Evolutionary conservation across 2,888 invertebrate genomes (phyloP), one percentile per base, ranked within the genome.

Genomic region (Meta bourneti): DNA sequence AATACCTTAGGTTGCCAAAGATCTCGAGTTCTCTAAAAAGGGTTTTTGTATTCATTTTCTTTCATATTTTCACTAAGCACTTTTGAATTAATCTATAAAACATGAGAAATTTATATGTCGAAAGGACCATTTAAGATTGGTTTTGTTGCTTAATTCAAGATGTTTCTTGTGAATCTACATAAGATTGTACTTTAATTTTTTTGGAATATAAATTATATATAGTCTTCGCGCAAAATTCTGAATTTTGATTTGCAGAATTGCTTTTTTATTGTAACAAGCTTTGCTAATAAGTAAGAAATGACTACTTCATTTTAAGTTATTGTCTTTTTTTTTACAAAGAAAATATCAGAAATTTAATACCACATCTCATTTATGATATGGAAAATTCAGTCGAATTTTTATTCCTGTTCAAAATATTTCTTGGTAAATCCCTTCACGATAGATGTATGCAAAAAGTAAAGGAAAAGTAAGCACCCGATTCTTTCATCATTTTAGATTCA

Each of bases 401-500:
- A 52, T 77, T 77, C 51, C 52, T 77, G 19, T 19, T 77, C 20
- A 52, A 77, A 77, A 77, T 7, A 77, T 19, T 52, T 49, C 51
- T 19, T 19, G 8, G 49, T 49, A 48, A 19, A 77, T 51, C 49
- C 71, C 49, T 75, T 49, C 34, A 49, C 0, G 75, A 13, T 6
- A 11, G 13, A 70, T 70, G 13, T 13, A 70, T 70, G 16, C 7
- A 16, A 74, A 74, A 16, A 74, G 16, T 34, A 20, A 34, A 74
- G 13, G 8, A 72, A 19, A 34, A 51, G 19, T 6, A 80, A 69
- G 75, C 34, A 61, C 11, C 8, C 49, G 52, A 75, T 61, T 84
- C 84, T 20, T 61, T n/a, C 48, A 48, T 84, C 75, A 75, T 87
- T 87, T 79, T 54, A 72, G 72, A 20, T 80, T 80, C 79, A 79